A percentile compares a stretch with the other conserved stretches of the same genome.
Conservation (phyloP, 2,113 vertebrate species). For the Peromyscus maniculatus region DNA sequence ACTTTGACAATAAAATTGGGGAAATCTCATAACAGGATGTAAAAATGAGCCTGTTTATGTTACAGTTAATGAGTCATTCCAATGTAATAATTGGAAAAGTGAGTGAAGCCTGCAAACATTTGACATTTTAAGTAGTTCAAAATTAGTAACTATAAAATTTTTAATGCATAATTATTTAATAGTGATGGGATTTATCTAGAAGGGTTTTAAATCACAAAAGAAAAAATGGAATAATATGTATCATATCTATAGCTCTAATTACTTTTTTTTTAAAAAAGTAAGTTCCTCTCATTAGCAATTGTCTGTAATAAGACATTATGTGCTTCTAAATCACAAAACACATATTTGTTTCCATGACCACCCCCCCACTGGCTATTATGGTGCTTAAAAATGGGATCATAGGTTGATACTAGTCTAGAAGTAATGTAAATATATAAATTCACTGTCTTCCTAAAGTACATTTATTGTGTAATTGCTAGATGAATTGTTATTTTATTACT, state of each 20-base stretch:
- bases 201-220: slow-evolving; percentile 80
- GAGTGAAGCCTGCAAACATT: slow-evolving; percentile 82
- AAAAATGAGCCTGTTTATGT: slow-evolving; percentile 77
- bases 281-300: slow-evolving; percentile 70
- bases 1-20: slow-evolving; percentile 66
- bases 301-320: slow-evolving; percentile 70
- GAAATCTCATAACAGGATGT: slow-evolving; percentile 58
- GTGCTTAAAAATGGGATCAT: slow-evolving; percentile 61
- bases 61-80: slow-evolving; percentile 82
- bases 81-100: slow-evolving; percentile 83
- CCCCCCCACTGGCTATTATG: slow-evolving; percentile 59
- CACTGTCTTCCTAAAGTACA: slow-evolving; percentile 56
- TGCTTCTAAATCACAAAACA: slow-evolving; percentile 57
- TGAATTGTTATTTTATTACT: slow-evolving; percentile 61
- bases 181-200: slow-evolving; percentile 71
- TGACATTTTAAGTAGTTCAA: slow-evolving; percentile 84
- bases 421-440: slow-evolving; percentile 71
- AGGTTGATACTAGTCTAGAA: slow-evolving; percentile 76
- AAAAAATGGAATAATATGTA: slow-evolving; percentile 67
- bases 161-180: slow-evolving; percentile 80
- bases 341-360: slow-evolving; percentile 76
- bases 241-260: slow-evolving; percentile 75
- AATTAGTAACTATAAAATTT: slow-evolving; percentile 83
- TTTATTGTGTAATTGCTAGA: slow-evolving; percentile 45
- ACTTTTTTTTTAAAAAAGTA: slow-evolving; percentile 78